Percentiles rank a stretch among this genome's conserved stretches.
phyloP scores from a whole-genome alignment of 1,140 invertebrate species.

The Lerema accius region DNA sequence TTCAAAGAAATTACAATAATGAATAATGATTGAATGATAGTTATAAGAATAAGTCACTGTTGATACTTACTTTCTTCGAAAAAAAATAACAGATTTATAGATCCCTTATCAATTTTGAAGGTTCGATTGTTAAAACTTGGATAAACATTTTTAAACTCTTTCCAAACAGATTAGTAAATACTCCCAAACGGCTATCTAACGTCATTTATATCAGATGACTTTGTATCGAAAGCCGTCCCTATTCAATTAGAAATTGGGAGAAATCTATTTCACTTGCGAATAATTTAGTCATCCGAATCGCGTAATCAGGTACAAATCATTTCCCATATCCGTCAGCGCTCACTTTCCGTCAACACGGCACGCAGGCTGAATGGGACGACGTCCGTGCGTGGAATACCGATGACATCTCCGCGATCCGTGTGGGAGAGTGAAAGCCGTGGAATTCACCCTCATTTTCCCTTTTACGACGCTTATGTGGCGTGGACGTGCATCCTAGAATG shows the following conservation, averaged over 20 bases:
- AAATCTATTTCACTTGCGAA: background rate
- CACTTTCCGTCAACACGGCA: slow-evolving; percentile 8
- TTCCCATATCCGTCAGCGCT: slow-evolving; percentile 18
- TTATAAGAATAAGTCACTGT: slow-evolving; percentile 5
- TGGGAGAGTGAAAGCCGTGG: slow-evolving; percentile 28
- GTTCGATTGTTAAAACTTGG: too few relatives aligned
- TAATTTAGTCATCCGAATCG: background rate
- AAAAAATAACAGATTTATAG: too few relatives aligned
- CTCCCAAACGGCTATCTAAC: too few relatives aligned
- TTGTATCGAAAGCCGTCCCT: too few relatives aligned
- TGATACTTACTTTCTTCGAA: slow-evolving; percentile 5
- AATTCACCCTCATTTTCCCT: slow-evolving; percentile 26
- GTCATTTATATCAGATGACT: too few relatives aligned
- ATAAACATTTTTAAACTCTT: too few relatives aligned
- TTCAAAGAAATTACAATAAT: slow-evolving; percentile 10
- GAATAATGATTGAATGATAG: slow-evolving; percentile 14
- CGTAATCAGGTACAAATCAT: background rate
- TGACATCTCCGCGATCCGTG: slow-evolving; percentile 23
- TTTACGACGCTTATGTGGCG: slow-evolving; percentile 9
- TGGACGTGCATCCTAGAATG: slow-evolving; percentile 3
- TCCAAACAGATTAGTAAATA: too few relatives aligned
- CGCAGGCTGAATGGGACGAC: slow-evolving; percentile 7
- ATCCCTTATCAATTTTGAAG: too few relatives aligned
- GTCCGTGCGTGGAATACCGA: slow-evolving; percentile 3
- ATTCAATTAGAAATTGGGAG: background rate